Base-by-base conservation (phyloP, 2,888 invertebrate species). In the Hypomecis punctinalis region DNA sequence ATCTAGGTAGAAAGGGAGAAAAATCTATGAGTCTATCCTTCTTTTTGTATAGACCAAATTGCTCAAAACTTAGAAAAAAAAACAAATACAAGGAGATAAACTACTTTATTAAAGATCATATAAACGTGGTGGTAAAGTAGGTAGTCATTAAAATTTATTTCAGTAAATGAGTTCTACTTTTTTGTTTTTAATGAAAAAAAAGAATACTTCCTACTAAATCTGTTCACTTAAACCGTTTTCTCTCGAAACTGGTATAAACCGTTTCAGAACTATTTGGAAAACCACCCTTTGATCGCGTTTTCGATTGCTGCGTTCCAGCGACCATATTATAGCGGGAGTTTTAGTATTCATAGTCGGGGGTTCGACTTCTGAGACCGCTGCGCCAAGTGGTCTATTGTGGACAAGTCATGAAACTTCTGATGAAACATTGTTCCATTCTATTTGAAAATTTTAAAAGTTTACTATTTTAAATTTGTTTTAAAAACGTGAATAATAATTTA, bases 241-340 rank as follows among this genome's bases (percentile, higher is more conserved):
- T 70, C 66, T 69, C 72, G 68, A 77, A 79, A 77, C 78, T 76
- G 78, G 80, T 77, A 77, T 69, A 70, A 81, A 78, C 79, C 79
- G 68, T 76, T 74, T 77, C 74, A 78, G 69, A 89, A 89, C 89
- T 86, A 88, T 89, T 86, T 80, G 75, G 76, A 77, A 84, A 84
- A 76, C 81, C 80, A 76, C 79, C 80, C 83, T 89, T 89, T 89
- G 87, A 86, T 86, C 83, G 79, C 76, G 81, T 77, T 84, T 82
- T 78, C 80, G 77, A 82, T 82, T 88, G 83, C 80, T 78, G 76
- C 83, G 86, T 87, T 85, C 84, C 82, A 71, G 75, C 70, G 79
- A 79, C 74, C 76, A 78, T 82, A 80, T 74, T 73, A 77, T 73
- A 39, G 23, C 49, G 64, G 67, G 61, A 72, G 69, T 70, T 76